These are phyloP conservation scores for Drosophila pectinifera DNA, from an alignment of 1,140 invertebrate species.

Conservation along the genomic window DNA sequence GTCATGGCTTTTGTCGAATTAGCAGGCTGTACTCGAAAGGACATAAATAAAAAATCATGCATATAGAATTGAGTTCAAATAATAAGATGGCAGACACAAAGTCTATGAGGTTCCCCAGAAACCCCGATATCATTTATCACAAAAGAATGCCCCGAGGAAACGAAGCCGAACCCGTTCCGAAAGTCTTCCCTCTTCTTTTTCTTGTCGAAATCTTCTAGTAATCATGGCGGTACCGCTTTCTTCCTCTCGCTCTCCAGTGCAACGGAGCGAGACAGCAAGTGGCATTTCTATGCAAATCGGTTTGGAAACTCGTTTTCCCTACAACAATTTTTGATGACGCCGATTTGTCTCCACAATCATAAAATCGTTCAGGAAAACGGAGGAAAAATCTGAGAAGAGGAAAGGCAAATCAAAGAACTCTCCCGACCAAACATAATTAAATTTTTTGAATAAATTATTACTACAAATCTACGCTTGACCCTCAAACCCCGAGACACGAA, in stretches of 20 bases:
- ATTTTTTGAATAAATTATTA: slow-evolving; percentile 81
- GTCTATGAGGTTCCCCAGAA: slow-evolving; percentile 45
- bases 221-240: slow-evolving; percentile 41
- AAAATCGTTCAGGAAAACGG: slow-evolving; percentile 51
- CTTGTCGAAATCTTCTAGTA: slow-evolving; percentile 7
- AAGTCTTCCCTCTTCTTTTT: slow-evolving; percentile 13
- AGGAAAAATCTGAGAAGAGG: slow-evolving; percentile 21
- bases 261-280: slow-evolving; percentile 58
- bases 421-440: slow-evolving; percentile 67
- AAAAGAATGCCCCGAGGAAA: slow-evolving; percentile 28
- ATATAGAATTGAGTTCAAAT: no score
- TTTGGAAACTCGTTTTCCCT: slow-evolving; percentile 56
- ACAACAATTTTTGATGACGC: slow-evolving; percentile 73
- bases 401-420: slow-evolving; percentile 59
- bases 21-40: slow-evolving; percentile 24
- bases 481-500: slow-evolving; percentile 7
- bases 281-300: slow-evolving; percentile 70
- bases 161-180: slow-evolving; percentile 23
- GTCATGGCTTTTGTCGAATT: slow-evolving; percentile 33
- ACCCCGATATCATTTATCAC: slow-evolving; percentile 56
- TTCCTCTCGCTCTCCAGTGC: not conserved
- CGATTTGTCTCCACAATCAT: slow-evolving; percentile 80
- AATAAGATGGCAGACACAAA: slow-evolving; percentile 46
- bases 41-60: no score
- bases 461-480: slow-evolving; percentile 58